Evolutionary conservation across 2,113 vertebrate species (phyloP), one percentile per base, ranked within the genome.

Genomic region (Malurus melanocephalus): DNA sequence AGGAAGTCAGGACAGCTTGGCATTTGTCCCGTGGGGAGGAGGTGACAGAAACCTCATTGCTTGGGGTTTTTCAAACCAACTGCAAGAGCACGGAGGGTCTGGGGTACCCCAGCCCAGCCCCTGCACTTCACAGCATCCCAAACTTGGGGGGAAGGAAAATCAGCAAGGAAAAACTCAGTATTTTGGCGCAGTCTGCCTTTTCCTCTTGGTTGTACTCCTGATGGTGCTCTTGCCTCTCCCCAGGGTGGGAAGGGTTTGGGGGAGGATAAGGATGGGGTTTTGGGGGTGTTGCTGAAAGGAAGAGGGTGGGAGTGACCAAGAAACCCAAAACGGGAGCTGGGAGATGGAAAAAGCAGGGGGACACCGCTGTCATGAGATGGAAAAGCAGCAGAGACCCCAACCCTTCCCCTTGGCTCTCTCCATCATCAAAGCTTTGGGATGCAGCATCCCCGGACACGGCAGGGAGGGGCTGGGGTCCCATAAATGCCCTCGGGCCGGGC

Each of bases 1-100:
- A 96, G 62, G 80, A 74, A 93, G 85, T 12, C 85, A 93, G 66
- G 40, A 8, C 74, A 65, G 69, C n/a, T 80, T 48, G 68, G 42
- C 74, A 10, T 74, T 67, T 40, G 78, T 62, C 77, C 82, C 56
- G 80, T 10, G 0, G 13, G 48, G 66, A 80, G 26, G 13, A 88
- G 38, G 21, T 0, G 3, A 60, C 76, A 72, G 73, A 71, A 83
- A 75, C 43, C 40, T 81, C 69, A 57, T 28, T 45, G 53, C 33
- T 13, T 3, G 4, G 65, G 22, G 42, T 42, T 68, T 78, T 77
- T 64, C 72, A 42, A 55, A n/a, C n/a, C n/a, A n/a, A 45, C 43
- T 21, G 10, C 35, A 20, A 19, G 56, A 51, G n/a, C 28, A 9
- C 2, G 0, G 6, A 6, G 32, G 30, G n/a, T n/a, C n/a, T n/a